Base-by-base conservation (phyloP, 2,797 vertebrate genomes). In the Rhinichthys osculus region DNA sequence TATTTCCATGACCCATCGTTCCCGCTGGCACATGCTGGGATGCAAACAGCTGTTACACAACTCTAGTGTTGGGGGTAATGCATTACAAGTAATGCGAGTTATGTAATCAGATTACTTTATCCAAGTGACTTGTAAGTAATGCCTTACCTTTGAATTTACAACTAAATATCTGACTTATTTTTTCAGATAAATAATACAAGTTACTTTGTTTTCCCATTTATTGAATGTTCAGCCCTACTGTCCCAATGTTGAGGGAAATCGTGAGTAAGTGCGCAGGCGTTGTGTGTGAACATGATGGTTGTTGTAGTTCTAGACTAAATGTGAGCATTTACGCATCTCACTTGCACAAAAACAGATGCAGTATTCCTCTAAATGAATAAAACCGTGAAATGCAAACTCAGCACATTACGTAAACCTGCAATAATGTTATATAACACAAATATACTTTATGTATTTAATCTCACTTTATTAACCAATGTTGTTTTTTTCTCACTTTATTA, bases 1-100 rank as follows among this genome's bases (percentile, higher is more conserved):
- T 83, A 80, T 90, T 92, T 92, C 87, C 90, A 90, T 90, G 85
- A 91, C 70, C 54, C 38, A 38, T 82, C 83, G 35, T 54, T 4
- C 27, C 57, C 50, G 67, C 79, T 70, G 69, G 13, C 30, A 23
- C 78, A 14, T 27, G 21, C 86, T 90, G 78, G 21, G 54, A 71
- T 86, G 52, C 40, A 7, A 64, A 81, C 14, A 7, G 30, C 64
- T 35, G 64, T 50, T 69, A 69, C 64, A n/a, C 62, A 81, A 9
- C 62, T 52, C 17, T 8, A 69, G 67, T 21, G 7, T 2, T 0
- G 17, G 66, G 19, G 17, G 27, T 6, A 30, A 64, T 0, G 27
- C 5, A 27, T 59, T 59, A 1, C 21, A 11, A 13, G 23, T 59
- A n/a, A n/a, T 4, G 21, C n/a, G n/a, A 27, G n/a, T 62, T 27